Evolutionary conservation across 2,888 invertebrate species (phyloP).

Genomic region (Zygogramma bicolorata): DNA sequence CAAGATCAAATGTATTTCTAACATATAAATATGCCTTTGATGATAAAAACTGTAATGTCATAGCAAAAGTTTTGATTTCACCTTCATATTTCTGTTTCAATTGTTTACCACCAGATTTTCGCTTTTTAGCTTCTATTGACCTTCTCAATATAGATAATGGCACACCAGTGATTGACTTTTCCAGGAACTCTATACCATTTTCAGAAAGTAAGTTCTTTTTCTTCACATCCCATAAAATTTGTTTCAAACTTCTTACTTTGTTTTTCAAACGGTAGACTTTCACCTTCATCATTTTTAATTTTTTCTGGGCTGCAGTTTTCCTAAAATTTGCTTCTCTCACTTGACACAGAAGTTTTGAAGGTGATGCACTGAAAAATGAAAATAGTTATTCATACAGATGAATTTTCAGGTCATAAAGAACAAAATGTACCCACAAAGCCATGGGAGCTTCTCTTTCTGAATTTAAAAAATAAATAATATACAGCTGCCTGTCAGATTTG

Average conservation of each 20-base stretch:
- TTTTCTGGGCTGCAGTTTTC: not conserved
- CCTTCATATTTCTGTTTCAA: not conserved
- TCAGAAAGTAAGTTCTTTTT: slow-evolving; percentile 3
- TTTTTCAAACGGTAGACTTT: slow-evolving; percentile 1
- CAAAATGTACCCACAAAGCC: too few species aligned
- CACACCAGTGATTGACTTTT: slow-evolving; percentile 17
- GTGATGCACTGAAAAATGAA: slow-evolving; percentile 16
- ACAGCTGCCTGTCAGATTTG: too few species aligned
- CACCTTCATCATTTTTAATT: slow-evolving; percentile 1
- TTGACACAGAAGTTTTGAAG: slow-evolving; percentile 1
- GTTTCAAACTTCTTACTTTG: slow-evolving; percentile 14
- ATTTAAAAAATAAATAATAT: too few species aligned
- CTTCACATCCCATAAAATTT: slow-evolving; percentile 13
- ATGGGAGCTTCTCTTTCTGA: too few species aligned
- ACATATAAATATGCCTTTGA: slow-evolving; percentile 32
- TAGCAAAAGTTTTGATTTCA: slow-evolving; percentile 22
- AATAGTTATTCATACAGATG: too few species aligned
- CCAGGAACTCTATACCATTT: slow-evolving; percentile 17
- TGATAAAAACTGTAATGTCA: slow-evolving; percentile 29
- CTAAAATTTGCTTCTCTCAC: slow-evolving; percentile 7
- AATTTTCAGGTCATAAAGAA: too few species aligned
- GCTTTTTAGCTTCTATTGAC: slow-evolving; percentile 2
- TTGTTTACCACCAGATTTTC: slow-evolving; percentile 1
- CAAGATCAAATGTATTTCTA: slow-evolving; percentile 22
- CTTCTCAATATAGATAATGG: slow-evolving; percentile 16